Base-by-base conservation (phyloP, 2,797 vertebrate genomes). In the Schizopygopsis pylzovi region DNA sequence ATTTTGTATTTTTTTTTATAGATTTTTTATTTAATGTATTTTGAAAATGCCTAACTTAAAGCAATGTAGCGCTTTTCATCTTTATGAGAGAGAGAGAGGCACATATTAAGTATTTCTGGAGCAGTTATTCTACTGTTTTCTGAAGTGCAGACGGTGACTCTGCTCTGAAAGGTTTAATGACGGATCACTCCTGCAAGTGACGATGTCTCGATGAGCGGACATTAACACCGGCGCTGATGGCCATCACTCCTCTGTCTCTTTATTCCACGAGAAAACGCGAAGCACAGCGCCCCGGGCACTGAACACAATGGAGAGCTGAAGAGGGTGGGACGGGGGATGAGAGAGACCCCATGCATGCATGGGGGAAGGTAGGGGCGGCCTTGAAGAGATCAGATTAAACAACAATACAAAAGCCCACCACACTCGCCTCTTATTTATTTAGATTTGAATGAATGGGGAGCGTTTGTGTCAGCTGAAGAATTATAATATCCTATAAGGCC, bases 341-440 rank as follows among this genome's bases (percentile, higher is more conserved):
- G 73, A 56, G 65, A 71, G 76, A 59, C 59, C 76, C 65, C 61
- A 76, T 83, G 82, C 82, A 67, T 78, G 52, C 61, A 25, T 65
- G 71, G 75, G 81, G 59, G 79, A 47, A 72, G 67, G 73, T 78
- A 56, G 28, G 67, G 77, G 79, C 81, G 78, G 78, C 78, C 56
- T 83, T 73, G 79, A 87, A 39, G 83, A 87, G 87, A 89, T 86
- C 82, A 85, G 85, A 88, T 85, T 89, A 86, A 86, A 84, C 75
- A 76, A 54, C 81, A 76, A 79, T 78, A 76, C 87, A 63, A 78
- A 45, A 82, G 49, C 80, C 59, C 88, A 68, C 84, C 83, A 49
- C 79, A 72, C 83, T 82, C 80, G 61, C 81, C 72, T 43, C 49
- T 70, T 72, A 80, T 89, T 87, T 87, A 85, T 85, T 88, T 87